Evolutionary conservation across 2,888 invertebrate genomes (phyloP), one percentile per base, ranked within the genome.

Genomic region (Cataglyphis cursor): DNA sequence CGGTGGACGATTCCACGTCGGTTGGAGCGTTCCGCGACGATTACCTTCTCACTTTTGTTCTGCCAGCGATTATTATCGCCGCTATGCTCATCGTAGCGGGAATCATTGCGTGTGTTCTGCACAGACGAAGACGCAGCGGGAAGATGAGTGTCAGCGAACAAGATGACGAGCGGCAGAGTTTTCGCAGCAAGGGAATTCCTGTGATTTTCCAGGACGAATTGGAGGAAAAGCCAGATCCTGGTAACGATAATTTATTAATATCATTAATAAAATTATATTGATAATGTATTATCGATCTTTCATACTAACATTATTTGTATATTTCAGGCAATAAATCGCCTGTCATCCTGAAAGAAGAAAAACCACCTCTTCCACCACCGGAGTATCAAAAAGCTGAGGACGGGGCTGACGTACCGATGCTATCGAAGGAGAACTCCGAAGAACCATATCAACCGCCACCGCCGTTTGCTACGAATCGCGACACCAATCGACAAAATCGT

Each of bases 151-250:
- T 97, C 85, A 97, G 97, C 93, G 96, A 97, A 95, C 96, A 97
- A 95, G 97, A 98, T 92, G 98, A 98, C 92, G 98, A 98, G 90
- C 96, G 98, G 24, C 97, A 97, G 93, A 97, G 97, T 87, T 97
- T 98, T 95, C 96, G 98, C 70, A 97, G 97, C 91, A 98, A 97
- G 94, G 96, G 96, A 73, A 98, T 99, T 92, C 99, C 99, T 0
- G 99, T 99, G 57, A 99, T 99, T 93, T 99, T 99, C 95, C 98
- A 98, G 95, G 99, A 99, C 95, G 99, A 99, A 95, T 96, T 99
- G 62, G 99, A 99, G 91, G 99, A 99, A 93, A 97, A 98, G 91
- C 98, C 98, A 0, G 98, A 98, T 94, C 97, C 98, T 28, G 97
- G 95, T 94, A 84, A 74, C 1, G 12, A 31, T 44, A 44, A 44